Evolutionary conservation across 2,888 invertebrate species (phyloP), one percentile per base, ranked within the genome.

Genomic region (Nebria brevicollis): DNA sequence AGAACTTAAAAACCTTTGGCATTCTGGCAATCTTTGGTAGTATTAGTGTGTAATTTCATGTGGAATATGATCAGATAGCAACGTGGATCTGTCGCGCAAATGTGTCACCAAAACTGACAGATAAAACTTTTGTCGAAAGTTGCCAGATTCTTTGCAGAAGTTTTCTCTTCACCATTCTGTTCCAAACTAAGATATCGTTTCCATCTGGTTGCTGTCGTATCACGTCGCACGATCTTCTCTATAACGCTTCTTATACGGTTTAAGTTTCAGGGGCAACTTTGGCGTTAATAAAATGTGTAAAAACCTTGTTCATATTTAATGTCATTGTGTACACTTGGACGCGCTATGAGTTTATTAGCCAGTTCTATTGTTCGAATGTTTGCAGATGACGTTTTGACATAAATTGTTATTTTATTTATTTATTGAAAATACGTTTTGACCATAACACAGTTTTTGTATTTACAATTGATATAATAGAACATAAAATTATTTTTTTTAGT

Each of bases 71-170:
- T 73, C 73, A n/a, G 73, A 73, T 73, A 42, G 73, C 41, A 34
- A 5, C 34, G 34, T 34, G 42, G 54, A 68, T 64, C 64, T 64
- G 72, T 72, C 77, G 25, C 3, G 7, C 11, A 41, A 41, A 73
- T 26, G 42, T 66, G 77, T 42, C 77, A 68, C 68, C 66, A 42
- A 7, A 77, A 68, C 68, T 77, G 78, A 73, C 78, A 78, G 78
- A 78, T 78, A 78, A 77, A 73, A 78, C 65, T 78, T 78, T 70
- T 54, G 54, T 73, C 73, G 64, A 66, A 78, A 78, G 64, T 78
- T 73, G 72, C 78, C 66, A 64, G 72, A 72, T 66, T 78, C 78
- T 78, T 65, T 34, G 54, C 72, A 25, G 65, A 73, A 73, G 73
- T 73, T 73, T 42, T 15, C 42, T 73, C 65, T 25, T 13, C 15